Evolutionary conservation across 2,797 vertebrate species (phyloP).

Genomic region (Neosalanx taihuensis): DNA sequence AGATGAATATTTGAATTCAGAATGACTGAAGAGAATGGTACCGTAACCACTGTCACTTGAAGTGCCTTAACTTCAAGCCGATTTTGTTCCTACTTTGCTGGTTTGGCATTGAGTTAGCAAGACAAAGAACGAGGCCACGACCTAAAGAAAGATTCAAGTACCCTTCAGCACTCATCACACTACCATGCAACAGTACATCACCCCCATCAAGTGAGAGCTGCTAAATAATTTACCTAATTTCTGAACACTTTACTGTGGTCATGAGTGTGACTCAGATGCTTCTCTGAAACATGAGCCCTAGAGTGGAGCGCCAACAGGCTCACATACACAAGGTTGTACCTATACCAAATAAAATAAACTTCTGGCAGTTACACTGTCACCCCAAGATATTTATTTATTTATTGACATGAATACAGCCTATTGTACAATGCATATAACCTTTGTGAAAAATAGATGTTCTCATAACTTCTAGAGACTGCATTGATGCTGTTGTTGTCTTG

Average conservation of each 20-base stretch:
- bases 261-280: constrained; percentile 14
- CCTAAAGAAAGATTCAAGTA: not conserved
- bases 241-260: constrained; percentile 16
- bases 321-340: not conserved
- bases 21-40: not conserved
- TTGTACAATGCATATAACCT: constrained; percentile 7
- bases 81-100: not conserved
- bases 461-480: constrained; percentile 12
- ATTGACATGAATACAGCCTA: constrained; percentile 18
- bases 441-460: constrained; percentile 12
- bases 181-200: constrained; percentile 17
- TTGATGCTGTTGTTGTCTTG: not conserved
- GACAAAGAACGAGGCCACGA: not conserved
- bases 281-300: not conserved
- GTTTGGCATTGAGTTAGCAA: not conserved
- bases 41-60: not conserved
- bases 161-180: not conserved
- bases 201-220: constrained; percentile 13
- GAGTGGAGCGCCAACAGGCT: constrained; percentile 1
- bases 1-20: constrained; percentile 1
- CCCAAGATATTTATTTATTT: constrained; percentile 4
- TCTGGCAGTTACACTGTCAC: not conserved
- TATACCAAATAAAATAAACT: not conserved
- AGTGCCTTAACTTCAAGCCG: not conserved
- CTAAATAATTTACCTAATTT: constrained; percentile 29